Base-by-base conservation (phyloP, 2,113 vertebrate genomes). In the Glaucomys volans region DNA sequence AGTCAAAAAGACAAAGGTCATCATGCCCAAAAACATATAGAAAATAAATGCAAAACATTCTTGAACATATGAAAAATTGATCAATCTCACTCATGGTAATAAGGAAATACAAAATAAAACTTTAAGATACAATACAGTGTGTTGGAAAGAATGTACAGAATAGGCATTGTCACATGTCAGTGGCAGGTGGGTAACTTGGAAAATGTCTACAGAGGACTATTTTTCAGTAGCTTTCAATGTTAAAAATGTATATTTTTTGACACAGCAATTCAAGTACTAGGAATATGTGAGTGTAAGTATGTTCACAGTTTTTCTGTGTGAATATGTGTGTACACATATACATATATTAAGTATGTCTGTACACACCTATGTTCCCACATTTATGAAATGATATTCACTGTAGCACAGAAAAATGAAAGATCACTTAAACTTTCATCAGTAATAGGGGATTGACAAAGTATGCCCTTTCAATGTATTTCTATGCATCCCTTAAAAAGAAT, bases 181-280 rank as follows among this genome's bases (percentile, higher is more conserved):
- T 4, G 2, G 30, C 32, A 20, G 4, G 1, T 18, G 32, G 37
- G n/a, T 52, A 69, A 50, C 2, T 24, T 71, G 64, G 12, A 71
- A 86, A 93, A 72, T 57, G 20, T 66, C 77, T 89, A 6, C 32
- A 18, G n/a, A 64, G 12, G 40, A 89, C 10, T 37, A 28, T 37
- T 87, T 89, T 40, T 82, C 40, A 87, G 32, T 50, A 52, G 32
- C n/a, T 97, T 96, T 92, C 40, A 84, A 90, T 77, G 54, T 85
- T 80, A 91, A 94, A 83, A 81, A 76, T n/a, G 11, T 17, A 6
- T 22, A 14, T 1, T 40, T 91, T 82, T 40, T 90, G 81, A 72
- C 54, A 14, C 7, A 84, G 12, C 10, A 50, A 14, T 62, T 67
- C 10, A 42, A 37, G 37, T 90, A 22, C 40, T 72, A 66, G 14